Conservation (phyloP, 1,140 invertebrate species). For the Cecropterus lyciades region DNA sequence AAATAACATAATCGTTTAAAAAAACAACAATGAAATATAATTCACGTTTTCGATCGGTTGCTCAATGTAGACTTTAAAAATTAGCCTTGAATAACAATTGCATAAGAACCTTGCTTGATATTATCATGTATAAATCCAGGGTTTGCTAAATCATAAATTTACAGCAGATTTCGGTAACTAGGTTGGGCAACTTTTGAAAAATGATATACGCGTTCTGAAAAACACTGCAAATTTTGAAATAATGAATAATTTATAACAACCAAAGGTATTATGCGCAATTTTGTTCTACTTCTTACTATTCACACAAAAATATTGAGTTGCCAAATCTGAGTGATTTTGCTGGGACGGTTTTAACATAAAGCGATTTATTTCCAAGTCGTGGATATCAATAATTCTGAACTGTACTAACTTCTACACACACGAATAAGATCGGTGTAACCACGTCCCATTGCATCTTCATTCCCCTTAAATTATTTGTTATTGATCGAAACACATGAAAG, state of each 20-base stretch:
- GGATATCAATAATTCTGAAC: too few species aligned
- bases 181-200: conserved; percentile 7
- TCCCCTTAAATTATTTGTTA: too few species aligned
- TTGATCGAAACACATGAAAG: too few species aligned
- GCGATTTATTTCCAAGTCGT: background rate
- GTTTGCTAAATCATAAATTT: conserved; percentile 27
- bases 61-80: conserved; percentile 16
- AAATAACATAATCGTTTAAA: too few species aligned
- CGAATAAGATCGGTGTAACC: too few species aligned
- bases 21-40: background rate
- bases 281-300: conserved; percentile 4
- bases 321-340: background rate
- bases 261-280: background rate
- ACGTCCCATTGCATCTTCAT: too few species aligned
- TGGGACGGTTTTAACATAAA: background rate
- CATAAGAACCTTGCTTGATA: conserved; percentile 20
- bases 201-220: conserved; percentile 4
- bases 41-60: conserved; percentile 4
- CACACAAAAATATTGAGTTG: background rate
- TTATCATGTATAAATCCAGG: conserved; percentile 26
- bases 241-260: conserved; percentile 17
- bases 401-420: too few species aligned
- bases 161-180: background rate
- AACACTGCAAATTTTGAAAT: background rate
- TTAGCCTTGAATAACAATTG: conserved; percentile 21